Evolutionary conservation across 2,113 vertebrate species (phyloP).

Genomic region (Egretta garzetta): DNA sequence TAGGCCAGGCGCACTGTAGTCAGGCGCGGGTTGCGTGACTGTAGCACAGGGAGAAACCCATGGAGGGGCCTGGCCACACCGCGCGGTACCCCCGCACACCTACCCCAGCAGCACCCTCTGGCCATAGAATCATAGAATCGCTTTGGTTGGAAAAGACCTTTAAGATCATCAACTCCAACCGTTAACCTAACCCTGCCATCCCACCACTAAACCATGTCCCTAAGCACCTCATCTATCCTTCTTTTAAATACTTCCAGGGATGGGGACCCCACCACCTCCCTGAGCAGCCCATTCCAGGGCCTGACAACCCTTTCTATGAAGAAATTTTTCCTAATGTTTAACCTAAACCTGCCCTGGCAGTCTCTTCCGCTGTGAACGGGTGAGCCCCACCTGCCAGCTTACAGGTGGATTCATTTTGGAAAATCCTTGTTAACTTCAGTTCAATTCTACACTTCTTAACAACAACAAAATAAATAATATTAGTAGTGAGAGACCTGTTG

Average conservation of each 20-base stretch:
- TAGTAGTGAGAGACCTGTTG: not conserved
- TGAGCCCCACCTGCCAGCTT: accelerated
- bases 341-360: too few species aligned
- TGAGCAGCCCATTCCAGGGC: too few species aligned
- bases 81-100: accelerated
- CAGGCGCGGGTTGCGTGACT: not conserved
- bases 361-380: not conserved
- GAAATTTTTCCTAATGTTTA: too few species aligned
- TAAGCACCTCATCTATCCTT: too few species aligned
- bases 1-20: accelerated
- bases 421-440: not conserved
- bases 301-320: too few species aligned
- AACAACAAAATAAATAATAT: not conserved
- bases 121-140: too few species aligned
- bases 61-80: not conserved
- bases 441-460: not conserved
- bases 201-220: too few species aligned
- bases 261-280: too few species aligned
- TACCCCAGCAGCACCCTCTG: not conserved
- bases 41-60: not conserved
- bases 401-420: not conserved
- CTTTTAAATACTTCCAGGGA: too few species aligned
- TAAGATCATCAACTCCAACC: too few species aligned
- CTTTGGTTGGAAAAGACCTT: too few species aligned
- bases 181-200: too few species aligned